A percentile compares a stretch with the other conserved stretches of the same genome.
phyloP scores from a whole-genome alignment of 2,888 invertebrate genomes.

The Acrocera orbiculus region DNA sequence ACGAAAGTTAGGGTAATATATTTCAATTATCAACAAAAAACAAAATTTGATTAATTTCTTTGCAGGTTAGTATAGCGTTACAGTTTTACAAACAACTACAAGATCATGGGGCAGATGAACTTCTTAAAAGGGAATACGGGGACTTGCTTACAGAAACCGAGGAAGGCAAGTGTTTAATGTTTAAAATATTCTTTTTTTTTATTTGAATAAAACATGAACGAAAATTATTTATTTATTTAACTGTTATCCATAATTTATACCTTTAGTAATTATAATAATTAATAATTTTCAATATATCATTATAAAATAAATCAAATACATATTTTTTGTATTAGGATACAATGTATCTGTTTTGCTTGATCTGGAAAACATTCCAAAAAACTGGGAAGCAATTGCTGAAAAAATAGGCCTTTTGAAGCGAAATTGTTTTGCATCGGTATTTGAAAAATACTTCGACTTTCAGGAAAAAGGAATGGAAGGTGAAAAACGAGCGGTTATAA shows the following conservation, averaged over 20 bases:
- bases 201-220: too few relatives aligned
- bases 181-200: too few relatives aligned
- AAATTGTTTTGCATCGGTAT: slow-evolving; percentile 98
- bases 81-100: slow-evolving; percentile 98
- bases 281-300: neutral
- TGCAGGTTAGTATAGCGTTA: slow-evolving; percentile 89
- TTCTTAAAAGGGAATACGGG: slow-evolving; percentile 86
- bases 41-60: slow-evolving; percentile 14
- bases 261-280: neutral
- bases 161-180: slow-evolving; percentile 42
- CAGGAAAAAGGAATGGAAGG: slow-evolving; percentile 84
- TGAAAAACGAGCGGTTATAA: slow-evolving; percentile 89
- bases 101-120: slow-evolving; percentile 94
- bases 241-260: too few relatives aligned
- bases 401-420: slow-evolving; percentile 88
- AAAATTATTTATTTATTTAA: too few relatives aligned
- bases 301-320: slow-evolving; percentile 1
- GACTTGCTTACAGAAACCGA: slow-evolving; percentile 66
- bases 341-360: slow-evolving; percentile 88
- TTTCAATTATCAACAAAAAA: slow-evolving; percentile 3
- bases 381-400: slow-evolving; percentile 78
- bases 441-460: slow-evolving; percentile 97
- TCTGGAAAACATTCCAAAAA: slow-evolving; percentile 75
- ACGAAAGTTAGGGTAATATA: slow-evolving; percentile 84
- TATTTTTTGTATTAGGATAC: slow-evolving; percentile 46